Base-by-base conservation (phyloP, 1,140 invertebrate genomes). In the Camponotus pennsylvanicus region DNA sequence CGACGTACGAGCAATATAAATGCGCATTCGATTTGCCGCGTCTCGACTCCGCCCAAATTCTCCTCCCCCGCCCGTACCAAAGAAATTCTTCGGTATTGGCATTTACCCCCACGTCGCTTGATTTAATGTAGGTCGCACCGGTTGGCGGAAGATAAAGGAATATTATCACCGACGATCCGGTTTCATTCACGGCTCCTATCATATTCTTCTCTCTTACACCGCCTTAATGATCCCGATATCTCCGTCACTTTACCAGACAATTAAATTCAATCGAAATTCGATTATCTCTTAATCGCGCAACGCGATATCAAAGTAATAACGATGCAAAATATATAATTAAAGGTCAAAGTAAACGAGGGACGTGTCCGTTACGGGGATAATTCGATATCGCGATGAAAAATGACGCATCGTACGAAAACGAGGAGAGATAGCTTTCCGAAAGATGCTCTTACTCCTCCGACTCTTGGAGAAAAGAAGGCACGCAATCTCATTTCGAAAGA, bases 21-120 rank as follows among this genome's bases (percentile, higher is more conserved):
- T 69, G 52, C 69, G 70, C 75, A 78, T 86, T 86, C 84, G 69
- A 88, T 86, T 86, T 69, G 52, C 71, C 32, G 32, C 82, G 34
- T 77, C 61, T 15, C 80, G 80, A 73, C n/a, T 42, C 61, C 73
- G 45, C 59, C 49, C 15, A 34, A 57, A 32, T 52, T 52, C 49
- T 9, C 49, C 13, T 18, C 49, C 45, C 45, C 4, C 49, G 0
- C 13, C 52, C 34, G 34, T 13, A 32, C n/a, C 79, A n/a, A 83
- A 61, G 79, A 61, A 71, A 83, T 88, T 78, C 76, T 42, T 71
- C 69, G 80, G 49, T 84, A 69, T 61, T 40, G 78, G 52, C 59
- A 37, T 73, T 52, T 79, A 57, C 34, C 34, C 66, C 37, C 52
- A 5, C 59, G 3, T 42, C 80, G 67, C 52, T 49, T 42, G 83